These are phyloP conservation scores for Dufourea novaeangliae DNA, from an alignment of 1,140 invertebrate species.

Conservation along the genomic window DNA sequence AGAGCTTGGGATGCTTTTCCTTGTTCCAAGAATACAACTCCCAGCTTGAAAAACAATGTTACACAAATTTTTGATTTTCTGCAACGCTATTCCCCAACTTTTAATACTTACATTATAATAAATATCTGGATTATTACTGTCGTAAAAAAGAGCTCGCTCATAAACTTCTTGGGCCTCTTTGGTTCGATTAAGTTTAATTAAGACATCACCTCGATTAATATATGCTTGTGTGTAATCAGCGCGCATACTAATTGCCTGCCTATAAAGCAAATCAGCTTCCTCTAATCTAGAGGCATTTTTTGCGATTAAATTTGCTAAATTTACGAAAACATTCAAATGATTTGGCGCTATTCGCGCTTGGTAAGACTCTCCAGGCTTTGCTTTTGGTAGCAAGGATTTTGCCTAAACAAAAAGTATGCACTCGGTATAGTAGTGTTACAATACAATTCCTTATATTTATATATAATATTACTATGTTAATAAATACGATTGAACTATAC, in stretches of 20 bases:
- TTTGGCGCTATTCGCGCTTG: slow-evolving; percentile 97
- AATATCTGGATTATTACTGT: slow-evolving; percentile 97
- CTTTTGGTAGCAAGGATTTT: slow-evolving; percentile 93
- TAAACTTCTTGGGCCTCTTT: slow-evolving; percentile 98
- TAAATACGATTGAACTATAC: not conserved
- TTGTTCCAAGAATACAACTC: slow-evolving; percentile 96
- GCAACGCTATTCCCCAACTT: not conserved
- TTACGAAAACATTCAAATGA: slow-evolving; percentile 97
- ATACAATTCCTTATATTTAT: not conserved
- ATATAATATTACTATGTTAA: not conserved
- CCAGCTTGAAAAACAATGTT: slow-evolving; percentile 84
- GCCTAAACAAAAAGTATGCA: slow-evolving; percentile 82
- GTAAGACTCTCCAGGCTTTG: slow-evolving; percentile 95
- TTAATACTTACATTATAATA: slow-evolving; percentile 94
- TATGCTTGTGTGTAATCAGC: slow-evolving; percentile 98
- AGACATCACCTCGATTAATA: slow-evolving; percentile 97
- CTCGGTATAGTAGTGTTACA: not conserved
- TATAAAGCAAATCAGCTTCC: slow-evolving; percentile 96
- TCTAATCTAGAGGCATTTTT: slow-evolving; percentile 95
- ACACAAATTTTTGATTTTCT: not conserved
- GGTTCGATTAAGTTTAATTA: slow-evolving; percentile 96
- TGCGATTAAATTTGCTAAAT: slow-evolving; percentile 96
- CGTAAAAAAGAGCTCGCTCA: slow-evolving; percentile 94
- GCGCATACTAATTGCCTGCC: slow-evolving; percentile 97
- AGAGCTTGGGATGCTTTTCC: slow-evolving; percentile 94